These are phyloP conservation scores for Sardina pilchardus DNA, from an alignment of 2,113 vertebrate species.

Conservation along the genomic window DNA sequence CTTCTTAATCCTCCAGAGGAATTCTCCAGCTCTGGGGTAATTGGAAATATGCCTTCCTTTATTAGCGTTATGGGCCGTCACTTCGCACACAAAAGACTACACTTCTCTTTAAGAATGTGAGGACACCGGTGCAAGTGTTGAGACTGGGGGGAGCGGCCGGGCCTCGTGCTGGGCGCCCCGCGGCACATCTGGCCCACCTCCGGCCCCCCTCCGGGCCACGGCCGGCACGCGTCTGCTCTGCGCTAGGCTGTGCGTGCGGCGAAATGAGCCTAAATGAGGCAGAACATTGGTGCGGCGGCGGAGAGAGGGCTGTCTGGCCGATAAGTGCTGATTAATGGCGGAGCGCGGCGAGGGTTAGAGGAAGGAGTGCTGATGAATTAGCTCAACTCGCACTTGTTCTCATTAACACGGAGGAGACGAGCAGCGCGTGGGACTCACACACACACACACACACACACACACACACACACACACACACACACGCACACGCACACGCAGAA, in stretches of 20 bases:
- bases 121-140: background rate
- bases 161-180: too few species aligned
- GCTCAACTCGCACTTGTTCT: slow-evolving; percentile 21
- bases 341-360: background rate
- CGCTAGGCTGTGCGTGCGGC: too few species aligned
- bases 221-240: too few species aligned
- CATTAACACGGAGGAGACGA: slow-evolving; percentile 25
- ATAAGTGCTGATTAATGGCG: slow-evolving; percentile 48
- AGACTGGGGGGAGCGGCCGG: too few species aligned
- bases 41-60: slow-evolving; percentile 31
- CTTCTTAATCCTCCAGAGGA: background rate
- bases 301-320: slow-evolving; percentile 31
- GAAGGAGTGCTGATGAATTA: slow-evolving; percentile 38
- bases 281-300: slow-evolving; percentile 38
- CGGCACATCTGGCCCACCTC: too few species aligned
- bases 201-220: too few species aligned
- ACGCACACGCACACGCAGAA: background rate
- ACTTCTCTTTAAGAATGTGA: slow-evolving; percentile 39
- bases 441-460: background rate
- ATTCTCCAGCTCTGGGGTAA: slow-evolving; percentile 25
- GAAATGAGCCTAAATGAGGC: slow-evolving; percentile 40
- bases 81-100: slow-evolving; percentile 19
- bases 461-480: slow-evolving; percentile 15
- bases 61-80: slow-evolving; percentile 30
- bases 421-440: slow-evolving; percentile 12